phyloP scores from a whole-genome alignment of 1,140 invertebrate species.

The Bombus cullumanus region DNA sequence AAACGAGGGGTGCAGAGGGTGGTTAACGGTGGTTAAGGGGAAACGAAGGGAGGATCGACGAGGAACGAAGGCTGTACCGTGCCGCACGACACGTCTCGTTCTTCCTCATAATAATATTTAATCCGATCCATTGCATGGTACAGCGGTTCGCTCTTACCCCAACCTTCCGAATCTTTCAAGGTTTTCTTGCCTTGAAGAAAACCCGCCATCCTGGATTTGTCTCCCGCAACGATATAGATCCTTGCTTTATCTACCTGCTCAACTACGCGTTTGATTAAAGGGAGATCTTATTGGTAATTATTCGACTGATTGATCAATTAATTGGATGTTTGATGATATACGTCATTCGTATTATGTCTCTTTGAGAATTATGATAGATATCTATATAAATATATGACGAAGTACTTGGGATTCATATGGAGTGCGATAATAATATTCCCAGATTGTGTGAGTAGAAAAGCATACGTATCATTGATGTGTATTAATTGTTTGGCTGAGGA shows the following conservation, averaged over 20 bases:
- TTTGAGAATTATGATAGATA: no score
- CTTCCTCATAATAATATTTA: conserved; percentile 80
- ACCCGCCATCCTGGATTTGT: conserved; percentile 56
- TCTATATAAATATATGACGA: no score
- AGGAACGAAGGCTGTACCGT: conserved; percentile 56
- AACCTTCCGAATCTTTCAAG: conserved; percentile 73
- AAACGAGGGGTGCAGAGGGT: neutral
- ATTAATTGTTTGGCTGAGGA: no score
- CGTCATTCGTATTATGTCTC: no score
- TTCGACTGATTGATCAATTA: neutral
- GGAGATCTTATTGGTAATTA: neutral
- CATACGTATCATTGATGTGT: no score
- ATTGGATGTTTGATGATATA: neutral
- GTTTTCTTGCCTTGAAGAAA: conserved; percentile 57
- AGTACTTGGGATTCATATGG: no score
- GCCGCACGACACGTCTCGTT: conserved; percentile 74
- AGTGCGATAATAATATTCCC: no score
- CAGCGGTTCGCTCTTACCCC: conserved; percentile 79
- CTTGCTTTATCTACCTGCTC: neutral
- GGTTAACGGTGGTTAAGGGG: conserved; percentile 26
- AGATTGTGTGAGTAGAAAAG: no score
- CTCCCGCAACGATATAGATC: conserved; percentile 6
- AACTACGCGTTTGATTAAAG: neutral
- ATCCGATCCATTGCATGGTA: conserved; percentile 80
- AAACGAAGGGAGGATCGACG: conserved; percentile 56